Evolutionary conservation across 23 tunicate genomes (phyloP).

Genomic region (Styela plicata): DNA sequence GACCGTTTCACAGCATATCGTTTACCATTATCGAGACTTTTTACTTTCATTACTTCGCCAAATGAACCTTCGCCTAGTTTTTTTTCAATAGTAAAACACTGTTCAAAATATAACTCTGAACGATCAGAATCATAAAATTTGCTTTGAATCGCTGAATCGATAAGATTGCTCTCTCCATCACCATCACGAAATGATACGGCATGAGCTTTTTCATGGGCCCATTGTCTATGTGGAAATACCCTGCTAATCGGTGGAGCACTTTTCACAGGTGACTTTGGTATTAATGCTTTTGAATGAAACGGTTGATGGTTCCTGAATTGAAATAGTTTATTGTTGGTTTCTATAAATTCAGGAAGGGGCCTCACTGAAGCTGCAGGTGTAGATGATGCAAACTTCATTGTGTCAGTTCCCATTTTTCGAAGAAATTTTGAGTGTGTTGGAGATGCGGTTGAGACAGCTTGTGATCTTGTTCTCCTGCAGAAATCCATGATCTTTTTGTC

Average conservation of each 20-base stretch:
- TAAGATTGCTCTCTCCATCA: slow-evolving; percentile 26
- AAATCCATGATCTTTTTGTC: neutral
- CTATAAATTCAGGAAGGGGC: slow-evolving; percentile 14
- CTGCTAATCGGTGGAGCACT: slow-evolving; percentile 88
- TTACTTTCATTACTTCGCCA: slow-evolving; percentile 81
- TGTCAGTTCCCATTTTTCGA: neutral
- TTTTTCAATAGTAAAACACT: slow-evolving; percentile 74
- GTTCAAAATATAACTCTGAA: slow-evolving; percentile 79
- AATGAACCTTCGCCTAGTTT: slow-evolving; percentile 86
- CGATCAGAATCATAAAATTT: slow-evolving; percentile 62
- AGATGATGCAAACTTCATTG: slow-evolving; percentile 11
- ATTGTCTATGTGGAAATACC: slow-evolving; percentile 58
- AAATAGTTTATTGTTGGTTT: slow-evolving; percentile 25
- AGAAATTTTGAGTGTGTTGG: neutral
- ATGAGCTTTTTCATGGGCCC: slow-evolving; percentile 79
- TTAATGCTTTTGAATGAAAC: slow-evolving; percentile 12
- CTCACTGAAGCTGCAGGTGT: slow-evolving; percentile 2
- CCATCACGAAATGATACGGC: slow-evolving; percentile 63
- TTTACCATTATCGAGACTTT: slow-evolving; percentile 44
- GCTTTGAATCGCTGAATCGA: slow-evolving; percentile 53
- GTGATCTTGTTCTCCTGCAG: neutral
- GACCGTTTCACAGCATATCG: slow-evolving; percentile 76
- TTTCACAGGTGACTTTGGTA: slow-evolving; percentile 66
- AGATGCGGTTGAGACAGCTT: neutral
- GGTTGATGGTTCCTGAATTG: slow-evolving; percentile 36